Evolutionary conservation across 1,140 invertebrate genomes (phyloP).

Genomic region (Cydia strobilella): DNA sequence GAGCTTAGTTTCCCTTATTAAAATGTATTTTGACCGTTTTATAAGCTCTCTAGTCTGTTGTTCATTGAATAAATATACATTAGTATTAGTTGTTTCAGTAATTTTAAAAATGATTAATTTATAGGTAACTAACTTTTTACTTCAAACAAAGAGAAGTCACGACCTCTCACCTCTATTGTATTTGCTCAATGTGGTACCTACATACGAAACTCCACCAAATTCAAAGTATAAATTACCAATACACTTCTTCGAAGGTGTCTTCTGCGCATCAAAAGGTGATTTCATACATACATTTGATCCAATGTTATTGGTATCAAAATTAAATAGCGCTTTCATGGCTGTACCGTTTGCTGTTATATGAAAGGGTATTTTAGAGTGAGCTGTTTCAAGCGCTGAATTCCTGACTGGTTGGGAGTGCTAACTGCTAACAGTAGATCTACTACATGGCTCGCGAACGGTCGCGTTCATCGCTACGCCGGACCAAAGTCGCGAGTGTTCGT

Average conservation of each 20-base stretch:
- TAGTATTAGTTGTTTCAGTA: slow-evolving; percentile 24
- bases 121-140: slow-evolving; percentile 23
- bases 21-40: slow-evolving; percentile 8
- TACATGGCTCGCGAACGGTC: slow-evolving; percentile 53
- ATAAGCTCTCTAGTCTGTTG: slow-evolving; percentile 21
- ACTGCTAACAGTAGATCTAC: slow-evolving; percentile 56
- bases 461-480: slow-evolving; percentile 42
- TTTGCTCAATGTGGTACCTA: slow-evolving; percentile 3
- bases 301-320: not conserved
- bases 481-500: slow-evolving; percentile 54
- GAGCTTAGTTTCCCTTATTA: slow-evolving; percentile 20
- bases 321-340: slow-evolving; percentile 7
- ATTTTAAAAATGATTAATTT: slow-evolving; percentile 18
- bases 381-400: slow-evolving; percentile 34
- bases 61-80: slow-evolving; percentile 16
- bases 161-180: slow-evolving; percentile 28
- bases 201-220: not conserved
- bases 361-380: slow-evolving; percentile 37
- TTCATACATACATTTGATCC: slow-evolving; percentile 17
- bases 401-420: slow-evolving; percentile 29
- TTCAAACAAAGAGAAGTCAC: slow-evolving; percentile 17
- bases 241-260: slow-evolving; percentile 22
- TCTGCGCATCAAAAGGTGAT: slow-evolving; percentile 23
- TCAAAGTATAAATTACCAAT: not conserved
- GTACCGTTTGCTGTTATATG: not conserved